These are phyloP conservation scores for Catamblyrhynchus diadema DNA, from an alignment of 2,797 vertebrate species.

Conservation along the genomic window DNA sequence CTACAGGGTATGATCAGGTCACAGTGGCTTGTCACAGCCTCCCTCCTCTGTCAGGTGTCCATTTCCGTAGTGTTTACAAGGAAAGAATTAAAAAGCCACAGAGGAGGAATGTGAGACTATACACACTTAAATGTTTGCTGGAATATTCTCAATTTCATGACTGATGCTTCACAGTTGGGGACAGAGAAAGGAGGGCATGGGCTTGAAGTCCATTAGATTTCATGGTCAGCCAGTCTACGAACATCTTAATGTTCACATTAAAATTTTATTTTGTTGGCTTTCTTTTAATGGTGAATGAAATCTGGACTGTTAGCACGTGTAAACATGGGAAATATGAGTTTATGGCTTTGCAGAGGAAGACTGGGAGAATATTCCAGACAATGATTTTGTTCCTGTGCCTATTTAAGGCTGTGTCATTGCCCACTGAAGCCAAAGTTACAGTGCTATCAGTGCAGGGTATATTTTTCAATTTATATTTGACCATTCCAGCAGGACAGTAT, in stretches of 20 bases:
- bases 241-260: not conserved
- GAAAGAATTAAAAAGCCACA: not conserved
- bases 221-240: not conserved
- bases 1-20: rapidly evolving
- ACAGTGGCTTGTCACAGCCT: rapidly evolving
- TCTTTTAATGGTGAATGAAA: slow-evolving; percentile 37
- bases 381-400: not conserved
- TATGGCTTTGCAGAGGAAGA: not conserved
- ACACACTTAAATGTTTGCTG: not conserved
- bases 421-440: not conserved
- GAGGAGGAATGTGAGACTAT: not conserved
- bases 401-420: not conserved
- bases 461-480: slow-evolving; percentile 28
- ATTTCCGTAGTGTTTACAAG: not conserved
- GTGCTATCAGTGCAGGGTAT: not conserved
- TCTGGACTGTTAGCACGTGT: not conserved
- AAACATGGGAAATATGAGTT: not conserved
- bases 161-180: not conserved
- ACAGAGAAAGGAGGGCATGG: not conserved
- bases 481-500: slow-evolving; percentile 7
- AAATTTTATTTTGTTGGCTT: slow-evolving; percentile 40
- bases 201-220: not conserved
- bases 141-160: not conserved
- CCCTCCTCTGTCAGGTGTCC: not conserved
- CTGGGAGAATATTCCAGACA: not conserved